Percentiles rank a stretch among this genome's conserved stretches.
Evolutionary conservation across 1,140 invertebrate species (phyloP).

Genomic region (Drosophila rufa): DNA sequence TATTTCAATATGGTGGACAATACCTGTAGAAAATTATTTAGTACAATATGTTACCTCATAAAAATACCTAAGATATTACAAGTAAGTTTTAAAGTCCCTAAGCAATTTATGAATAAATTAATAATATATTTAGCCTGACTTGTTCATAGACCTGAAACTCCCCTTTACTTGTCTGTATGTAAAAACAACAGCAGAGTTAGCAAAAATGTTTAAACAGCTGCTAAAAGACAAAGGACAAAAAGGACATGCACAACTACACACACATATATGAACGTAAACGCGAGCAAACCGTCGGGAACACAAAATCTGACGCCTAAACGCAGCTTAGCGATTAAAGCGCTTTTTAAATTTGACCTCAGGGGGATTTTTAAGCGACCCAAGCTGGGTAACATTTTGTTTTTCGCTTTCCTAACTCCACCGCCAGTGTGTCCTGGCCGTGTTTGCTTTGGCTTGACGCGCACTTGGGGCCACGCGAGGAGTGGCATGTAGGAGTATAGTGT

Average conservation of each 20-base stretch:
- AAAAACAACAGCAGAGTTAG: constrained; percentile 51
- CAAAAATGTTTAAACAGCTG: constrained; percentile 79
- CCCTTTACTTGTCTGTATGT: neutral
- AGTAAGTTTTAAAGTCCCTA: no score
- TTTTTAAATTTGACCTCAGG: constrained; percentile 68
- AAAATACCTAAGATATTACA: no score
- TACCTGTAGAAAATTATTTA: no score
- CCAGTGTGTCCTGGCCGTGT: constrained; percentile 26
- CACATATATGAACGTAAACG: constrained; percentile 20
- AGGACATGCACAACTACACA: constrained; percentile 17
- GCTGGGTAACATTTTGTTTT: constrained; percentile 43
- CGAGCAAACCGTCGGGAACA: constrained; percentile 17
- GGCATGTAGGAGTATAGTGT: constrained; percentile 21
- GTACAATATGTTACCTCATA: no score
- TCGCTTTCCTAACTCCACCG: constrained; percentile 19
- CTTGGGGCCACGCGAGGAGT: constrained; percentile 27
- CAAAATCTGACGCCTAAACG: constrained; percentile 70
- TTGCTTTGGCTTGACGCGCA: constrained; percentile 58
- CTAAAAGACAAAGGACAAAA: constrained; percentile 64
- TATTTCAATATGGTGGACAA: no score
- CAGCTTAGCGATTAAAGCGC: constrained; percentile 79
- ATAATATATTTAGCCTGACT: no score
- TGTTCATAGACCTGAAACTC: neutral
- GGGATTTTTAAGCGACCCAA: constrained; percentile 49
- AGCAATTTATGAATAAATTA: neutral